These are phyloP conservation scores for Channa striata DNA, from an alignment of 2,797 vertebrate genomes.

Conservation along the genomic window DNA sequence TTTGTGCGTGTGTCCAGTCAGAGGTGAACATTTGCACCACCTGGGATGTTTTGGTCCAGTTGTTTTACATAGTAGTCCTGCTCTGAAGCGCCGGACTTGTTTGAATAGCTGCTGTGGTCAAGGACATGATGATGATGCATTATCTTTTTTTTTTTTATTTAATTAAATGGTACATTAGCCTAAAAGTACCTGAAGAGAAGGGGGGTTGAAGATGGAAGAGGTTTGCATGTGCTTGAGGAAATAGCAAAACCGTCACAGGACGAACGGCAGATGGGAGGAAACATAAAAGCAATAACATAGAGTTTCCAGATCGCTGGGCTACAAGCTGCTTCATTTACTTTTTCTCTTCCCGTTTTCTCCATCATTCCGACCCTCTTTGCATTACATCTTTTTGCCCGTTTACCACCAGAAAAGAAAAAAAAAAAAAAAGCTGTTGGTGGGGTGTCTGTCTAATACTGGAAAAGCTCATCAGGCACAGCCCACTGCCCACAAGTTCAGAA, in stretches of 20 bases:
- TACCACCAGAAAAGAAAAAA: not conserved
- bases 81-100: conserved; percentile 14
- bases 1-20: conserved; percentile 28
- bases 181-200: conserved; percentile 64
- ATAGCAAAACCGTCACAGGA: conserved; percentile 36
- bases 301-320: conserved; percentile 77
- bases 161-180: conserved; percentile 75
- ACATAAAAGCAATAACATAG: conserved; percentile 76
- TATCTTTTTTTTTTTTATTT: conserved; percentile 32
- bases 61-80: conserved; percentile 18
- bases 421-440: conserved; percentile 51
- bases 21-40: conserved; percentile 34
- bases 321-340: conserved; percentile 75
- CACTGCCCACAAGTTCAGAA: conserved; percentile 44
- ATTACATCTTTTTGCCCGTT: conserved; percentile 20
- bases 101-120: conserved; percentile 36
- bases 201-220: conserved; percentile 7
- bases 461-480: conserved; percentile 52
- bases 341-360: conserved; percentile 40
- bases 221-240: conserved; percentile 21
- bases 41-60: conserved; percentile 11
- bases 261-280: conserved; percentile 65
- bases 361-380: not conserved
- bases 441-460: conserved; percentile 60
- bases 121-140: conserved; percentile 69